phyloP scores from a whole-genome alignment of 2,888 invertebrate species.

The Rhingia rostrata region DNA sequence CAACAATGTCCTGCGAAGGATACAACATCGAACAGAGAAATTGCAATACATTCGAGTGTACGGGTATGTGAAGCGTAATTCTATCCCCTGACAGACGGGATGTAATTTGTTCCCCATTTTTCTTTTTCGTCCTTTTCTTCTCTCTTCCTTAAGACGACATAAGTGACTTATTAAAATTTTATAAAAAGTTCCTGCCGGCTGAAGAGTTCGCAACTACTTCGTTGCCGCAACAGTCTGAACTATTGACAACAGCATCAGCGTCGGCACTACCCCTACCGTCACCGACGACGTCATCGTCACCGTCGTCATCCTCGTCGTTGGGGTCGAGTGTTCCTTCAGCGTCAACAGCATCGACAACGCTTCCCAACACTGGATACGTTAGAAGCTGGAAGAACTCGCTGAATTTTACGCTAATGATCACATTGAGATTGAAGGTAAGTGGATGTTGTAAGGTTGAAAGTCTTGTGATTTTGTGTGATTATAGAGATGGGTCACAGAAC shows the following conservation, averaged over 20 bases:
- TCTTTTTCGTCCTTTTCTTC: conserved; percentile 8
- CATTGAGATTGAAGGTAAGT: conserved; percentile 81
- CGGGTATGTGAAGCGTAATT: conserved; percentile 77
- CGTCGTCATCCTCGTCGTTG: conserved; percentile 36
- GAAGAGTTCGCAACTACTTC: conserved; percentile 77
- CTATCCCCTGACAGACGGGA: conserved; percentile 2
- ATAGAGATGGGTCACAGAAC: neutral
- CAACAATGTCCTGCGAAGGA: conserved; percentile 82
- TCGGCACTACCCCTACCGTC: conserved; percentile 29
- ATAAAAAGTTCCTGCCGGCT: conserved; percentile 79
- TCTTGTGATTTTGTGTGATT: conserved; percentile 2
- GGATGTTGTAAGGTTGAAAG: conserved; percentile 15
- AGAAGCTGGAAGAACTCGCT: conserved; percentile 80
- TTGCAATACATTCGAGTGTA: conserved; percentile 83
- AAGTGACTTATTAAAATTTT: conserved; percentile 82
- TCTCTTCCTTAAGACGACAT: conserved; percentile 80
- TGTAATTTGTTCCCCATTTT: conserved; percentile 1
- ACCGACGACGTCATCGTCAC: conserved; percentile 42
- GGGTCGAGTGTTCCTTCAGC: conserved; percentile 66
- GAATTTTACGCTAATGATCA: conserved; percentile 82
- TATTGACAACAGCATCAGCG: conserved; percentile 47
- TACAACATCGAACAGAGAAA: conserved; percentile 83
- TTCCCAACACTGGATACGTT: conserved; percentile 80
- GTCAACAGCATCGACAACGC: conserved; percentile 78
- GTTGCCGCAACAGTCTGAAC: conserved; percentile 59